Evolutionary conservation across 2,888 invertebrate genomes (phyloP), one percentile per base, ranked within the genome.

Genomic region (Eilema sororculum): DNA sequence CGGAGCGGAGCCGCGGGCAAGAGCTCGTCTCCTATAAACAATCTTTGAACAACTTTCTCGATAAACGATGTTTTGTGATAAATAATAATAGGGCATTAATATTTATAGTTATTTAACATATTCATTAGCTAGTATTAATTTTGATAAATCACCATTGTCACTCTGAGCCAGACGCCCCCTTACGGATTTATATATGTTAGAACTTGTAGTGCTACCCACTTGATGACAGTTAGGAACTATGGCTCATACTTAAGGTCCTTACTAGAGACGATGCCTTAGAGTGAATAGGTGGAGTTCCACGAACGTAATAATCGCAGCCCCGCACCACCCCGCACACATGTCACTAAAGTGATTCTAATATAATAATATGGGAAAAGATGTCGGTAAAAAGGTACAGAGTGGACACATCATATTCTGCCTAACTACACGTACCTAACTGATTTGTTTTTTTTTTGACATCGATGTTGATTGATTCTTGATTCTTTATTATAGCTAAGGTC

Each of bases 61-160:
- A 52, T n/a, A 52, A 52, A 52, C n/a, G n/a, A 52, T 20, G 9
- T 52, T n/a, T 52, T 52, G 52, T 20, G n/a, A 52, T 52, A 52
- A 52, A 52, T 52, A 52, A 41, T 41, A 16, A n/a, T 52, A 52
- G 52, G 52, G 52, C n/a, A 52, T 52, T n/a, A 52, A 52, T 52
- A 52, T 52, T 52, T 52, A 52, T 52, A 52, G 52, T 52, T 52
- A n/a, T 52, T 52, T 52, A 52, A 52, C 52, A 52, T 52, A 52
- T 52, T 52, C 52, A 52, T 52, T 52, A 52, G 52, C 9, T n/a
- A 5, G 52, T n/a, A 52, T 52, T 52, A 52, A 52, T 52, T 52
- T 52, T 52, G 52, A 52, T 52, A 52, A 52, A 52, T 52, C n/a
- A 52, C n/a, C 52, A 52, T 52, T 52, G 52, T 52, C 52, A 52